phyloP scores from a whole-genome alignment of 2,113 vertebrate genomes.

The Corydoras maculifer region DNA sequence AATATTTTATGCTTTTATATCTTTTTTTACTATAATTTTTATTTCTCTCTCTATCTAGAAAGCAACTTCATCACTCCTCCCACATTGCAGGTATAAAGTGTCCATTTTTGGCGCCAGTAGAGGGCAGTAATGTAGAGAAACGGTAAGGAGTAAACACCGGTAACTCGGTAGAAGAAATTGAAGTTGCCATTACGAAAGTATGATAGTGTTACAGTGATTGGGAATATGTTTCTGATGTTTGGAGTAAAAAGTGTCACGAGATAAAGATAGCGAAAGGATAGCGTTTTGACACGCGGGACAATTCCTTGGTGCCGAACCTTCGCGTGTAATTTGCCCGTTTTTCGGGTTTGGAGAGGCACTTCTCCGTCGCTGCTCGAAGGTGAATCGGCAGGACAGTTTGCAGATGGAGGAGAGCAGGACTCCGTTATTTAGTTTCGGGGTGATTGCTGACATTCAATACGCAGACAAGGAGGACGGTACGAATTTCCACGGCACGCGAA shows the following conservation, averaged over 20 bases:
- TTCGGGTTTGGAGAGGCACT: not conserved
- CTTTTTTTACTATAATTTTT: too few relatives aligned
- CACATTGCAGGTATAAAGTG: too few relatives aligned
- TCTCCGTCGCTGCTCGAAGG: not conserved
- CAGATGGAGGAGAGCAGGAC: conserved; percentile 56
- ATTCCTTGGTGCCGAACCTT: too few relatives aligned
- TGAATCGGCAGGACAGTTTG: not conserved
- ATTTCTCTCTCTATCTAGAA: too few relatives aligned
- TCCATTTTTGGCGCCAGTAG: not conserved
- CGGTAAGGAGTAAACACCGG: not conserved
- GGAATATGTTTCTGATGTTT: too few relatives aligned
- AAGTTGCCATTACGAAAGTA: not conserved
- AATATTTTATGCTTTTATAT: too few relatives aligned
- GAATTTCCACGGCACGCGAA: conserved; percentile 61
- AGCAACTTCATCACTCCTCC: too few relatives aligned
- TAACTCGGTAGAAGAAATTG: not conserved
- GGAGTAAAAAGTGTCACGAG: too few relatives aligned
- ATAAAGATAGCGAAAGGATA: too few relatives aligned
- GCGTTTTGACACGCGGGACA: not conserved
- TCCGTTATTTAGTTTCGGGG: conserved; percentile 75
- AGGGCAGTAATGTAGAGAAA: conserved; percentile 1
- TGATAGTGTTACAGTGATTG: not conserved
- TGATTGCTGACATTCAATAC: conserved; percentile 86
- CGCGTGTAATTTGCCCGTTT: not conserved
- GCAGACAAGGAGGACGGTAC: conserved; percentile 79